Conservation (phyloP, 2,113 vertebrate species). For the Cinclus cinclus region DNA sequence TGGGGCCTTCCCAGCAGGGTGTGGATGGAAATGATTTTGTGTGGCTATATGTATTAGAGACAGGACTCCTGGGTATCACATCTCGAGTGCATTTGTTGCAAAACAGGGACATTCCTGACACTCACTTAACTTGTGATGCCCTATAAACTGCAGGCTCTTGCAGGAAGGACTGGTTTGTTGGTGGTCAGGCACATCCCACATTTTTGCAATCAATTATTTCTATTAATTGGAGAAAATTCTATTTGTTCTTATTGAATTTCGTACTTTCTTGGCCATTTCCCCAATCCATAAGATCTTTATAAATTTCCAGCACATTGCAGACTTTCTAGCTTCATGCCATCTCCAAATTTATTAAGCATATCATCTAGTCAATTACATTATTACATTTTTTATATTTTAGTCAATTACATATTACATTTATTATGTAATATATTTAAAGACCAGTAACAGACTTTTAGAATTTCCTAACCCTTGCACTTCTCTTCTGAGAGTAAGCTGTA, state of each 20-base stretch:
- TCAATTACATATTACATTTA: not conserved
- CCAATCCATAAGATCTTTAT: not conserved
- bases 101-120: not conserved
- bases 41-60: accelerated
- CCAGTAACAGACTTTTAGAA: not conserved
- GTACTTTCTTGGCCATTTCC: not conserved
- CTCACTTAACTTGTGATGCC: not conserved
- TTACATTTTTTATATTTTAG: too few relatives aligned
- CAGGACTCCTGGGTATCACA: not conserved
- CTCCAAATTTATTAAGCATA: not conserved
- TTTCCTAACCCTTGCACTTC: constrained; percentile 9
- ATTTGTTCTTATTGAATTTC: not conserved
- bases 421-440: not conserved
- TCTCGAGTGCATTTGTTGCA: not conserved
- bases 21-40: not conserved
- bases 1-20: not conserved
- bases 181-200: not conserved
- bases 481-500: not conserved
- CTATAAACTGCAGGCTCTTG: not conserved
- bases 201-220: not conserved
- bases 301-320: not conserved
- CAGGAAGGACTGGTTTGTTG: not conserved
- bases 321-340: not conserved
- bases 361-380: not conserved
- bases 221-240: not conserved